Conservation (phyloP, 1,140 invertebrate genomes). For the Pseudomyrmex dendroicus region DNA sequence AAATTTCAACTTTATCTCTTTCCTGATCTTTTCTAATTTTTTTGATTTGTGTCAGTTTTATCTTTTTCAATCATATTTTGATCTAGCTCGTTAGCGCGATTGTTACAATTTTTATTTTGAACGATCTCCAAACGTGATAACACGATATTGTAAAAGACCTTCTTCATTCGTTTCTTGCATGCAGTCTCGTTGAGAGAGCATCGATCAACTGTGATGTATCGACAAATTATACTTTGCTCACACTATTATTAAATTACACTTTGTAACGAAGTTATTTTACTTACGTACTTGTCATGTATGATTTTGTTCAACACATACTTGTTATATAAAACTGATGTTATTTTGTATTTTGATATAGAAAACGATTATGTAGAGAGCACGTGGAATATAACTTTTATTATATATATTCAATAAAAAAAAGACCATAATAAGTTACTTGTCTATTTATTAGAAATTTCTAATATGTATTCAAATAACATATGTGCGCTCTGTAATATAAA, state of each 20-base stretch:
- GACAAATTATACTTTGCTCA: constrained; percentile 13
- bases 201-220: constrained; percentile 34
- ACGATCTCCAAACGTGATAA: background rate
- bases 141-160: constrained; percentile 5
- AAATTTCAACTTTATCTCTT: background rate
- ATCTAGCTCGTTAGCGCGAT: constrained; percentile 23
- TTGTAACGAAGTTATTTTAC: constrained; percentile 42
- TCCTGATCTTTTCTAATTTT: background rate
- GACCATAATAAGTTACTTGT: too few relatives aligned
- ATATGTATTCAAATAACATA: background rate
- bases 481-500: background rate
- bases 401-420: too few relatives aligned
- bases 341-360: too few relatives aligned
- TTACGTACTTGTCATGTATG: background rate
- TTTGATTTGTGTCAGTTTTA: constrained; percentile 1
- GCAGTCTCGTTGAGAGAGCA: background rate
- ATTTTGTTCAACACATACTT: too few relatives aligned
- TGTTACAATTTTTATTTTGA: constrained; percentile 18
- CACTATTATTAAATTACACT: constrained; percentile 24
- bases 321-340: too few relatives aligned
- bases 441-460: background rate
- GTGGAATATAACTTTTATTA: too few relatives aligned
- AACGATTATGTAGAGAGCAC: too few relatives aligned
- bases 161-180: constrained; percentile 7
- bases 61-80: constrained; percentile 20